Evolutionary conservation across 2,888 invertebrate genomes (phyloP).

Genomic region (Loripinus fragilis): DNA sequence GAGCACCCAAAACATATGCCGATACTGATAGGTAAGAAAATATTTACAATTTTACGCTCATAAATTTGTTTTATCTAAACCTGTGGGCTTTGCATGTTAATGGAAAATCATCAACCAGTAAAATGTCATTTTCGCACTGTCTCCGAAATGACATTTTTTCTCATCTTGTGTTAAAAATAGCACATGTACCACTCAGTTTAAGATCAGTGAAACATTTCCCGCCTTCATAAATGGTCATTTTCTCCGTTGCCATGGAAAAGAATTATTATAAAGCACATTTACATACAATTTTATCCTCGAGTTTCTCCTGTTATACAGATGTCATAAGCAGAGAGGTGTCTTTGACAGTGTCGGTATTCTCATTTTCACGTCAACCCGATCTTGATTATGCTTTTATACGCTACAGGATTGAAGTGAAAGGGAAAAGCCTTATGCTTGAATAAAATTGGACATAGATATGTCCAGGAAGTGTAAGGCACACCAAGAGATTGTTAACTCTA

Average conservation of each 20-base stretch:
- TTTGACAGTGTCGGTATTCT: background rate
- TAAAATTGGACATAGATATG: no score
- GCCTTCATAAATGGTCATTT: slow-evolving; percentile 4
- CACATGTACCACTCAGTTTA: background rate
- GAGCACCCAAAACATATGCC: no score
- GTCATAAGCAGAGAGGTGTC: background rate
- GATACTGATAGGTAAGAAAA: no score
- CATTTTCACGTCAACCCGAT: no score
- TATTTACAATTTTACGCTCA: no score
- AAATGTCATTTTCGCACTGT: background rate
- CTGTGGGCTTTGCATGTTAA: slow-evolving; percentile 10
- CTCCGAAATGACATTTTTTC: slow-evolving; percentile 9
- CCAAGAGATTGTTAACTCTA: no score
- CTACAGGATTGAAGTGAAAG: no score
- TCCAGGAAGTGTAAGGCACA: no score
- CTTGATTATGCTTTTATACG: no score
- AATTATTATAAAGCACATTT: background rate
- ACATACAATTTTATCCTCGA: slow-evolving; percentile 3
- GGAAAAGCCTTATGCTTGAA: no score
- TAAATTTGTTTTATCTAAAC: no score
- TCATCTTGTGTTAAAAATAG: background rate
- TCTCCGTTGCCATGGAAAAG: background rate
- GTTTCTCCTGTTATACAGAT: background rate
- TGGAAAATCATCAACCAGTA: background rate
- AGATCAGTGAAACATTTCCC: background rate